Base-by-base conservation (phyloP, 2,797 vertebrate genomes). In the Amphiprion clarkii region DNA sequence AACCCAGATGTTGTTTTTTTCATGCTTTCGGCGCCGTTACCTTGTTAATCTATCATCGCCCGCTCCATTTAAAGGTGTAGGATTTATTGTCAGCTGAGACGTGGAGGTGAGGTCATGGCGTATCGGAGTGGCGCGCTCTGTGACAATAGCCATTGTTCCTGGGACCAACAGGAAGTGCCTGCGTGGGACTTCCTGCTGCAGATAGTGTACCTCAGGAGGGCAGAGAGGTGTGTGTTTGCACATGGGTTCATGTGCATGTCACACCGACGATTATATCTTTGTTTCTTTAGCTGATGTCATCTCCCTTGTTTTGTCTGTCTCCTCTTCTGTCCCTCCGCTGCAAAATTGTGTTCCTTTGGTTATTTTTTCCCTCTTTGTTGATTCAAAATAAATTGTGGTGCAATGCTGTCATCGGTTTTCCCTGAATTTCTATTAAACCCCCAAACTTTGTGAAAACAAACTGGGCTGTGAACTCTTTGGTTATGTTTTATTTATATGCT, bases 141-240 rank as follows among this genome's bases (percentile, higher is more conserved):
- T 54, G 82, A 96, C 96, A 96, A 96, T 94, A 86, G 82, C 87
- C 83, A 96, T 96, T 97, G 95, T 96, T 95, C 82, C 77, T 81
- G 79, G 54, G 65, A 81, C 85, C 89, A 78, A 80, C 87, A 90
- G 95, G 95, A 96, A 95, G 92, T 95, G 90, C 93, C 93, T 93
- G 90, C 84, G 36, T 83, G 81, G 86, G 85, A 93, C 94, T 95
- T 96, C 94, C 95, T 95, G 90, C 86, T 72, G 85, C 88, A 87
- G 83, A 94, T 93, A 94, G 87, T 76, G 89, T 74, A 85, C 88
- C 89, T 87, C 92, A 76, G 61, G 84, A 67, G 85, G 84, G 86
- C 80, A 90, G 82, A 83, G 91, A 93, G 87, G 83, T 78, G 82
- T 71, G 77, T 75, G 78, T 69, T 66, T 59, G 71, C 66, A 9